Conservation (phyloP, 2,797 vertebrate genomes). For the Perodicticus potto region DNA sequence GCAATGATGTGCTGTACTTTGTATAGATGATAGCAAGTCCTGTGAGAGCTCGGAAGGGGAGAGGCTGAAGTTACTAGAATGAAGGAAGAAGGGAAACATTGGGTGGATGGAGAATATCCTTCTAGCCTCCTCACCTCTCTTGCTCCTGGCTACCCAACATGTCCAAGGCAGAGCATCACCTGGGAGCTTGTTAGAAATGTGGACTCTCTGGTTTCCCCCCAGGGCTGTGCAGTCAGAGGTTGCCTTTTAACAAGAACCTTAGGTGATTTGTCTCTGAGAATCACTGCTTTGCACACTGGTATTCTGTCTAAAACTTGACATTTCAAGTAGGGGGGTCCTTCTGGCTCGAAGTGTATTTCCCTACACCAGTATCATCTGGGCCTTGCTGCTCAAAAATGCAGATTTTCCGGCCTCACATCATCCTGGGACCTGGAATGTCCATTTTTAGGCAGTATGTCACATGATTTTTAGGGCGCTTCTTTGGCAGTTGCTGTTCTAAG, state of each 20-base stretch:
- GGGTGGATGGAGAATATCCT: background rate
- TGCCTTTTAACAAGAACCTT: background rate
- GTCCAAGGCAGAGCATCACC: background rate
- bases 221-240: background rate
- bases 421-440: background rate
- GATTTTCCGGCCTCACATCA: background rate
- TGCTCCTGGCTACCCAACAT: background rate
- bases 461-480: background rate
- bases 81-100: background rate
- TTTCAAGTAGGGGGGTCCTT: background rate
- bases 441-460: background rate
- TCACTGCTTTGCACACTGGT: background rate
- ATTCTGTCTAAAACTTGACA: background rate
- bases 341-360: background rate
- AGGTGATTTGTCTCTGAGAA: background rate
- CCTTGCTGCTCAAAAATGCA: background rate
- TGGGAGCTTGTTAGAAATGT: background rate
- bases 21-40: background rate
- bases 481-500: background rate
- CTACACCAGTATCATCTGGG: background rate
- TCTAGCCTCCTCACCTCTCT: background rate
- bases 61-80: background rate
- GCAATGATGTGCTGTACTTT: background rate
- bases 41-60: background rate
- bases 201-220: background rate